These are phyloP conservation scores for Volucella inanis DNA, from an alignment of 2,888 invertebrate genomes.

Conservation along the genomic window DNA sequence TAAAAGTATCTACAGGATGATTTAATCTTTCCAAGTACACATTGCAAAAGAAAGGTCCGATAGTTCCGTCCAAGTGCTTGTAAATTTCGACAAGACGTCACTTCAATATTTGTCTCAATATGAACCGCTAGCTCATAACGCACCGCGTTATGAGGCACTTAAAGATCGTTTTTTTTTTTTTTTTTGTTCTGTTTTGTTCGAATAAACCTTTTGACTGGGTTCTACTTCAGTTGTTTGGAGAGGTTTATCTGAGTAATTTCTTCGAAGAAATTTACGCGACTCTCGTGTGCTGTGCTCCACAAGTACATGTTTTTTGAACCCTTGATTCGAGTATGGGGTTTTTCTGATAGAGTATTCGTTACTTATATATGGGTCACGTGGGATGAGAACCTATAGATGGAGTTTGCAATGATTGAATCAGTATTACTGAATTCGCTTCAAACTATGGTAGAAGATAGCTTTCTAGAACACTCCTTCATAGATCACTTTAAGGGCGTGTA, in stretches of 20 bases:
- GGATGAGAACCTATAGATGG: too few species aligned
- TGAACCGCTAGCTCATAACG: constrained; percentile 4
- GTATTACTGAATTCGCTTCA: too few species aligned
- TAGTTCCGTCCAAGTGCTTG: background rate
- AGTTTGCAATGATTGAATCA: too few species aligned
- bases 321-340: background rate
- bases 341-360: too few species aligned
- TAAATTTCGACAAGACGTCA: constrained; percentile 17
- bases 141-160: constrained; percentile 26
- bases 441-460: background rate
- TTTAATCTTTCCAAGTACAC: background rate
- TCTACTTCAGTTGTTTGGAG: background rate
- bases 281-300: background rate
- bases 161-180: background rate
- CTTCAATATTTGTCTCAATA: constrained; percentile 42
- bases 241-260: background rate
- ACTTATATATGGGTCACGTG: too few species aligned
- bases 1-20: background rate
- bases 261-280: background rate
- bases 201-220: too few species aligned
- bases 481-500: constrained; percentile 24
- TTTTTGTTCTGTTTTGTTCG: too few species aligned
- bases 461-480: constrained; percentile 5
- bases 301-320: background rate
- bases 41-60: background rate